Evolutionary conservation across 2,113 vertebrate genomes (phyloP), one percentile per base, ranked within the genome.

Genomic region (Pipra filicauda): DNA sequence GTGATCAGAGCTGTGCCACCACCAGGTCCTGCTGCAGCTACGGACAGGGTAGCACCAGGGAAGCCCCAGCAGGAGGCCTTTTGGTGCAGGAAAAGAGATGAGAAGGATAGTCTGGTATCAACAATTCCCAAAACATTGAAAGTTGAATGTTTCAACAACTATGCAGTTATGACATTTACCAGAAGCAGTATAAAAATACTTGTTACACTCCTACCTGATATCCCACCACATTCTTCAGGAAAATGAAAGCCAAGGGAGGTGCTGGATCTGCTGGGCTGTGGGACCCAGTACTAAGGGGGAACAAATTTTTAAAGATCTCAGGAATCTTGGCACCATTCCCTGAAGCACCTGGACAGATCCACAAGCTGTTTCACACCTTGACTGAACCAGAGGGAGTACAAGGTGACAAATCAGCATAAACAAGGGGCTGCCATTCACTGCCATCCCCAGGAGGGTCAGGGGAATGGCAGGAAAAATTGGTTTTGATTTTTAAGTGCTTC

Each of bases 81-180:
- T 62, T 2, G 26, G 13, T 43, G 51, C 44, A 49, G 57, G 55
- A 55, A 84, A 77, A 72, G 24, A 33, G 9, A 12, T 43, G 20
- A 73, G 43, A 64, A 28, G 39, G 13, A 17, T 37, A 22, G 24
- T 73, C 88, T 69, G 28, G 31, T 30, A 58, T 27, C 37, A 51
- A 21, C 0, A 0, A 20, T 55, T 61, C 44, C n/a, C 35, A n/a
- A 61, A 78, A 39, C 4, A 3, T 22, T 55, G 13, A 0, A 78
- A 51, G 39, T 18, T 2, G 1, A 44, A 65, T 23, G 26, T n/a
- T 76, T 57, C 20, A 71, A 17, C 65, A 55, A 9, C 46, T 73
- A 16, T 27, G 9, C 20, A 46, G 12, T 71, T 61, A 43, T 28
- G 35, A 43, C 28, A 55, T 55, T 83, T 27, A 58, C 33, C 62